Base-by-base conservation (phyloP, 2,888 invertebrate genomes). In the Criorhina ranunculi region DNA sequence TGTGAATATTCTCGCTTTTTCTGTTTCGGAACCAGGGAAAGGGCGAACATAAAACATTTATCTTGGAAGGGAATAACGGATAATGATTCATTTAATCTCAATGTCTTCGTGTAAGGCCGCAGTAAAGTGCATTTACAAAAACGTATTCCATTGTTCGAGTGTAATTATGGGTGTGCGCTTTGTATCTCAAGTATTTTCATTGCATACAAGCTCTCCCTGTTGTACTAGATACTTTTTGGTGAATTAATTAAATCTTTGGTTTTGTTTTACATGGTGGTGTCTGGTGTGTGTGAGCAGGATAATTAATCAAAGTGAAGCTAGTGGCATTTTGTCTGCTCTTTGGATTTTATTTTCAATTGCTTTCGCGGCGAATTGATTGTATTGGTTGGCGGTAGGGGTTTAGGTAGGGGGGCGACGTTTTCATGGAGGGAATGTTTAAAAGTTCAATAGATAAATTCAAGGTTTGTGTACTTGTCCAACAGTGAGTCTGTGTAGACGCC, bases 171-270 rank as follows among this genome's bases (percentile, higher is more conserved):
- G 35, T 64, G 55, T 35, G 33, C 44, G 19, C 24, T 19, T 24
- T 11, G 3, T 51, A 60, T 24, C 33, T 7, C n/a, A 44, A 53
- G 40, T 33, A 12, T 2, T 42, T n/a, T 17, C 24, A 24, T 44
- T 73, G 40, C 46, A 44, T 64, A 35, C 24, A 59, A 12, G 8
- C 31, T 44, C 31, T 44, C 31, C 15, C 17, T 7, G 9, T n/a
- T 33, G 59, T 17, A 9, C 1, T 9, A 42, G 1, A 62, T n/a
- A 51, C 42, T 9, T n/a, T 59, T 37, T 49, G 49, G 49, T 67
- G 66, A 67, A 76, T 67, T 76, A 76, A 76, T 76, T 76, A 67
- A 67, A 67, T 67, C 51, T n/a, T 11, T 59, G 12, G 37, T 75
- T 46, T 75, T 66, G 55, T 46, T n/a, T 46, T 31, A 2, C n/a